Base-by-base conservation (phyloP, 1,140 invertebrate species). In the Globodera rostochiensis region DNA sequence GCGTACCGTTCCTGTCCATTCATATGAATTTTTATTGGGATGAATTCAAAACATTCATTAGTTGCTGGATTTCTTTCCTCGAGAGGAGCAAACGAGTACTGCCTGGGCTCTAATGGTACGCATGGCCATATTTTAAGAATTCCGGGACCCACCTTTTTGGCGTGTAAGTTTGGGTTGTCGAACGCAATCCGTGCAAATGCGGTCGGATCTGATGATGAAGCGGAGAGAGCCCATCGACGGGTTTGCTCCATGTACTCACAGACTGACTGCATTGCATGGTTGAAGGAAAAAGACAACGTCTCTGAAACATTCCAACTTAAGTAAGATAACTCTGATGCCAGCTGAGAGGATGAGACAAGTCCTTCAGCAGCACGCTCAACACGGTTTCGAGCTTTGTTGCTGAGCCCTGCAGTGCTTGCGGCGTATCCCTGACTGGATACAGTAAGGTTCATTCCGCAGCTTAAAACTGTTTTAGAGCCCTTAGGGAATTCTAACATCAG, bases 51-150 rank as follows among this genome's bases (percentile, higher is more conserved):
- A 60, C 57, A 60, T 53, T 53, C 50, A 53, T 73, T 73, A 13
- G 70, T 19, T 19, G 11, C 11, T 11, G n/a, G 15, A 73, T 73
- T 73, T 5, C 11, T 73, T 5, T 73, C 49, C 45, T 73, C 49
- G 45, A 73, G 49, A 47, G 45, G 70, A 73, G n/a, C 70, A 50
- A 73, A 73, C 4, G 11, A 13, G n/a, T 15, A 73, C 5, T 46
- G 11, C 4, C n/a, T 8, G 5, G 45, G 4, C 5, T 73, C 15
- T 19, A 73, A 5, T 5, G 9, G 9, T 47, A 73, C 15, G 19
- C 70, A 73, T 47, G 70, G 6, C 70, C 70, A 73, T 15, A 73
- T 50, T 73, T 73, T 73, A n/a, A 73, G 70, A 15, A 73, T 13
- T 4, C 15, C 49, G 11, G 70, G 19, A 13, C 70, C 49, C 11